These are phyloP conservation scores for Oedothorax gibbosus DNA, from an alignment of 1,140 invertebrate genomes.

Conservation along the genomic window DNA sequence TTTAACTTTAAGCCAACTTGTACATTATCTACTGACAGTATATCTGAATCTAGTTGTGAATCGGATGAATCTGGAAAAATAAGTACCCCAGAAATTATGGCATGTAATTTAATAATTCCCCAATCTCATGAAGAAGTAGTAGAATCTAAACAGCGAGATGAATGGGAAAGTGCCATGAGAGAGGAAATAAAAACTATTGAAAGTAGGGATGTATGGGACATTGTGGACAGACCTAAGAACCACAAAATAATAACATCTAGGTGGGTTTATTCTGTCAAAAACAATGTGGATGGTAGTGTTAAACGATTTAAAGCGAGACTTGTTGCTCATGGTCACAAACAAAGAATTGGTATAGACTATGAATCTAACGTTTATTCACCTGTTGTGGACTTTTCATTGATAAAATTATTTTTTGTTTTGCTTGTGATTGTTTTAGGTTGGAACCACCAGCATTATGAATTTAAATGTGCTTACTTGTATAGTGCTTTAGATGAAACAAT, in stretches of 20 bases:
- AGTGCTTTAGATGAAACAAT: not conserved
- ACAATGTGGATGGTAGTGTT: not conserved
- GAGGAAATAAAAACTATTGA: not conserved
- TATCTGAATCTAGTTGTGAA: not conserved
- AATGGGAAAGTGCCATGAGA: not conserved
- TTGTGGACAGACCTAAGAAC: not conserved
- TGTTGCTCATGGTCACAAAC: not conserved
- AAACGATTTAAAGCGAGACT: not conserved
- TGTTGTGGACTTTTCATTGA: not conserved
- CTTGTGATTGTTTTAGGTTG: not conserved
- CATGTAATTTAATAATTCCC: not conserved
- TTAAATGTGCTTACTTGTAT: not conserved
- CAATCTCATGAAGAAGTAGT: not conserved
- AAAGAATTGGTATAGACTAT: no score
- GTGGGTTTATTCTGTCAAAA: conserved; percentile 1
- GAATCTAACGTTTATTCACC: no score
- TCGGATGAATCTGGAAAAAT: no score
- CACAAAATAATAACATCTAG: not conserved
- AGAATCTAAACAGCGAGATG: not conserved
- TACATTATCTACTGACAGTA: not conserved
- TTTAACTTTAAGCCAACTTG: not conserved
- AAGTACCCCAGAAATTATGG: not conserved
- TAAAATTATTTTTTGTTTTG: conserved; percentile 11
- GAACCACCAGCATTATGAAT: not conserved
- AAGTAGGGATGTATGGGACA: not conserved